Evolutionary conservation across 2,113 vertebrate species (phyloP).

Genomic region (Holacanthus passer): DNA sequence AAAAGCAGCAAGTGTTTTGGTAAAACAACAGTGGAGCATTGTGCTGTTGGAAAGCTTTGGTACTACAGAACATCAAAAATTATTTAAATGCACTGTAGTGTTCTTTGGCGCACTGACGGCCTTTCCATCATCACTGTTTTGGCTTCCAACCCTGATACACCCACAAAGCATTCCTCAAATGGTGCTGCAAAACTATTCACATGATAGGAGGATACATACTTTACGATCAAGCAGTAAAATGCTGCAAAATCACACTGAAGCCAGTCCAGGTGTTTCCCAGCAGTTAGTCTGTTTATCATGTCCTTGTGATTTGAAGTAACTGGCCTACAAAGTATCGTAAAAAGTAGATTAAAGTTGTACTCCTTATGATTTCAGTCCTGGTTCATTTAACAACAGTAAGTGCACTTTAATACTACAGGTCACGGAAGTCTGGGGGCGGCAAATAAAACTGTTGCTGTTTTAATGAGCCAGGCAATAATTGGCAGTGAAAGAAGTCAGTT

Average conservation of each 20-base stretch:
- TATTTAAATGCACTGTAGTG: background rate
- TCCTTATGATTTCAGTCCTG: too few species aligned
- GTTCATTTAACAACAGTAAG: too few species aligned
- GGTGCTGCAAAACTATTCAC: constrained; percentile 2
- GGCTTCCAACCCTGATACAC: background rate
- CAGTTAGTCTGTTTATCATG: background rate
- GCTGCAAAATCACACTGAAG: background rate
- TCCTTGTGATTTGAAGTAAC: background rate
- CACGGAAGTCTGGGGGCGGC: too few species aligned
- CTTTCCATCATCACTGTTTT: background rate
- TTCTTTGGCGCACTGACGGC: background rate
- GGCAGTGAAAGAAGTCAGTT: too few species aligned
- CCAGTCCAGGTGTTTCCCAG: background rate
- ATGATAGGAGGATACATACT: background rate
- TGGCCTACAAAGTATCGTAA: background rate
- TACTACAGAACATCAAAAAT: background rate
- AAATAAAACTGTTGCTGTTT: too few species aligned
- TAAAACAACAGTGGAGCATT: background rate
- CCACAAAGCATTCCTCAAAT: constrained; percentile 26
- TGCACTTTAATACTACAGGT: too few species aligned
- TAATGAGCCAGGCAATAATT: too few species aligned
- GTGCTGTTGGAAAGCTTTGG: background rate
- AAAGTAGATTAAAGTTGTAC: too few species aligned
- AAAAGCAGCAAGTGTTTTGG: background rate
- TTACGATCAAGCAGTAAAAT: background rate